Evolutionary conservation across 2,797 vertebrate species (phyloP), one percentile per base, ranked within the genome.

Genomic region (Hybognathus amarus): DNA sequence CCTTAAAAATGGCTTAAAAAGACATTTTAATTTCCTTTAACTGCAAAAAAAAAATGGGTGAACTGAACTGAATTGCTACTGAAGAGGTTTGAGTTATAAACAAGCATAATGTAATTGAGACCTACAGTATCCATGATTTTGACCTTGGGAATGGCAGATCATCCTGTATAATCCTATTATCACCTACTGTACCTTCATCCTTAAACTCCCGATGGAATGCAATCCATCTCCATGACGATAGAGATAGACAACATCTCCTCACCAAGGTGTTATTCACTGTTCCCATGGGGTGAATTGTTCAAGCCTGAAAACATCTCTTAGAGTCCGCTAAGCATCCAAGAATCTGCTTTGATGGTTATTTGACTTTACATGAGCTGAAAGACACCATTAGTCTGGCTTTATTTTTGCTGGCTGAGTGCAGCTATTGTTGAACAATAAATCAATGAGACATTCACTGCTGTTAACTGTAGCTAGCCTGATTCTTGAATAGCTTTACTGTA

Each of bases 151-250:
- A 47, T 15, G 9, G 54, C 20, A n/a, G 45, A 27, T 61, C 7
- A 66, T 75, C 50, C 69, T 33, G 18, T 45, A 33, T 38, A 9
- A 61, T 50, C 63, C 68, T 59, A 78, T 70, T 76, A 77, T 27
- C 64, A 47, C 45, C 45, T 9, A 63, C 42, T 52, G 64, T 42
- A 27, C 67, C 18, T 38, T 75, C 54, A 15, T 85, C 76, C 6
- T 40, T 24, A 63, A 70, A 56, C 59, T 83, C 83, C 77, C 64
- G 42, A 54, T 24, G 83, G 74, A 67, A 77, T 69, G 45, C 10
- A 61, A 61, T 69, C 61, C 68, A 18, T 89, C 52, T 77, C 70
- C 9, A 80, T 89, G 82, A 67, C 81, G 89, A 86, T 77, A 77
- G 61, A 69, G 89, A 86, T 77, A 77, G 61, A 69, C 75, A 69